Evolutionary conservation across 2,888 invertebrate genomes (phyloP).

Genomic region (Chaitophorus viminalis): DNA sequence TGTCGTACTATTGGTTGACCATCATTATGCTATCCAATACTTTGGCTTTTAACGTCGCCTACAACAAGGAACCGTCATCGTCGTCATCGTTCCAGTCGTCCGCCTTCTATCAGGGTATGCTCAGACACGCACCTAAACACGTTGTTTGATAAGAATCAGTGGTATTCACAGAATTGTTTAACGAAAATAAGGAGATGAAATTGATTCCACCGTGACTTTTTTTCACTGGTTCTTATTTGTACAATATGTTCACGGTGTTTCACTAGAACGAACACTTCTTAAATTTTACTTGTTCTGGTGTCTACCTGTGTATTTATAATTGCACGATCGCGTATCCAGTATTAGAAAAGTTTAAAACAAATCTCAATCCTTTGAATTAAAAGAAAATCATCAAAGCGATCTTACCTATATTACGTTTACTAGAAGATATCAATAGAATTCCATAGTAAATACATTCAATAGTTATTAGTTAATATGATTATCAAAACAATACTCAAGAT

Average conservation of each 20-base stretch:
- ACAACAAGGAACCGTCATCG: conserved; percentile 59
- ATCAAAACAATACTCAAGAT: too few species aligned
- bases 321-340: background rate
- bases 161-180: background rate
- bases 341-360: background rate
- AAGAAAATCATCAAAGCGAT: too few species aligned
- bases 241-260: background rate
- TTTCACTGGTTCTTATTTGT: background rate
- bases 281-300: background rate
- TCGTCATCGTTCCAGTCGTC: conserved; percentile 31
- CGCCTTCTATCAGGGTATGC: conserved; percentile 18
- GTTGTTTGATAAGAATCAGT: background rate
- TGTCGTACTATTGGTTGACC: conserved; percentile 63
- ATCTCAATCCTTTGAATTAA: too few species aligned
- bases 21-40: conserved; percentile 61
- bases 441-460: too few species aligned
- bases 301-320: background rate
- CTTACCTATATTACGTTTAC: too few species aligned
- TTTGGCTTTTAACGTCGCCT: conserved; percentile 61
- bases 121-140: background rate
- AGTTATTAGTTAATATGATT: too few species aligned
- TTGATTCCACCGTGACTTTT: background rate
- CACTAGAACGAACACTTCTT: background rate
- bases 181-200: background rate
- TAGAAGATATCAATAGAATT: too few species aligned